Percentiles rank a stretch among this genome's conserved stretches.
These are phyloP conservation scores for Phrynosoma platyrhinos DNA, from an alignment of 2,113 vertebrate genomes.

Conservation along the genomic window DNA sequence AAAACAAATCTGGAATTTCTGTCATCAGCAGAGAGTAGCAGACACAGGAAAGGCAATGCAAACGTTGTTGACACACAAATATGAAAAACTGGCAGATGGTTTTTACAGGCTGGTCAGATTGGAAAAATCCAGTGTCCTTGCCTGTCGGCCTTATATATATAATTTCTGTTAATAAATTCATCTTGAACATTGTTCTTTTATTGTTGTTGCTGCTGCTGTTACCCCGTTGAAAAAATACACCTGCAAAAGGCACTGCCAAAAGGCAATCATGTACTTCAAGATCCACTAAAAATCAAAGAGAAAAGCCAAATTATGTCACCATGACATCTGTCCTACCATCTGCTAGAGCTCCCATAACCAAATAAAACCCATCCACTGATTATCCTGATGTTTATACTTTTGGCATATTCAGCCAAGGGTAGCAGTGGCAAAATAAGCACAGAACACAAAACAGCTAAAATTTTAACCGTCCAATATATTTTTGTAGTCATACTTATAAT, in stretches of 20 bases:
- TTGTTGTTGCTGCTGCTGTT: not conserved
- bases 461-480: no score
- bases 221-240: conserved; percentile 50
- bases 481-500: no score
- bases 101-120: not conserved
- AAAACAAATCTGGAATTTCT: not conserved
- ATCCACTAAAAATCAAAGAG: conserved; percentile 65
- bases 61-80: not conserved
- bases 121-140: conserved; percentile 3
- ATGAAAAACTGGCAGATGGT: not conserved
- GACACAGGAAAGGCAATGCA: not conserved
- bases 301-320: conserved; percentile 73
- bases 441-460: not conserved
- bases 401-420: conserved; percentile 51
- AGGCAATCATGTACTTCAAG: conserved; percentile 64
- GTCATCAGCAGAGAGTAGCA: not conserved
- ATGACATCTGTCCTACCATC: conserved; percentile 81
- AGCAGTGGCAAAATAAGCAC: conserved; percentile 48
- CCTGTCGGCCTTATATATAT: conserved; percentile 34
- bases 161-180: conserved; percentile 45
- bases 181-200: not conserved
- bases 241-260: conserved; percentile 65
- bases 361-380: conserved; percentile 67
- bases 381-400: conserved; percentile 58
- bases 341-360: conserved; percentile 71